phyloP scores from a whole-genome alignment of 2,113 vertebrate species.

The Nannobrachium achirus region DNA sequence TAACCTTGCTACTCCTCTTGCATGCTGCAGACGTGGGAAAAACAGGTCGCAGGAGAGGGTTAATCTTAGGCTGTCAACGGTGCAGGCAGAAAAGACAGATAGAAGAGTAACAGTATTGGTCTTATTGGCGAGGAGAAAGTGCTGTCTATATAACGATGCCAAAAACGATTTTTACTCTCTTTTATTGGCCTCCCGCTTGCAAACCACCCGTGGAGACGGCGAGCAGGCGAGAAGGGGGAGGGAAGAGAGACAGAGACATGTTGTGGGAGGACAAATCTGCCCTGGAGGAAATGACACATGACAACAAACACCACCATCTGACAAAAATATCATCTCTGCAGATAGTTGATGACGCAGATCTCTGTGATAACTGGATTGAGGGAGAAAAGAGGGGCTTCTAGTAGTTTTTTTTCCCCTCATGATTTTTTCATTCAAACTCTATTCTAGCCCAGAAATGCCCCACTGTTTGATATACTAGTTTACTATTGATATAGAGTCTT shows the following conservation, averaged over 20 bases:
- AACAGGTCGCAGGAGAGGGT: neutral
- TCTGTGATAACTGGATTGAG: constrained; percentile 37
- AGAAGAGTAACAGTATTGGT: constrained; percentile 28
- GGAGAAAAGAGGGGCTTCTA: neutral
- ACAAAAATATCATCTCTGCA: constrained; percentile 53
- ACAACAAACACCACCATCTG: constrained; percentile 44
- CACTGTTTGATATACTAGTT: too few relatives aligned
- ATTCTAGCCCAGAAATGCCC: neutral
- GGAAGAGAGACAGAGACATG: constrained; percentile 7
- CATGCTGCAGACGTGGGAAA: neutral
- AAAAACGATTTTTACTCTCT: neutral
- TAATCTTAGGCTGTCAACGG: neutral
- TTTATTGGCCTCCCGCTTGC: neutral
- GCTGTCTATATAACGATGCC: constrained; percentile 10
- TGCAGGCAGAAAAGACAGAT: constrained; percentile 28
- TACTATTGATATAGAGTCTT: too few relatives aligned
- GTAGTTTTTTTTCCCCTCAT: neutral
- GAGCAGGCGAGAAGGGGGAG: neutral
- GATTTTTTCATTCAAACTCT: neutral
- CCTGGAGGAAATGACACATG: constrained; percentile 56
- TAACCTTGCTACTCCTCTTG: constrained; percentile 4
- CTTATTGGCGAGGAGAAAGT: constrained; percentile 14
- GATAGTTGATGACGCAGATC: constrained; percentile 58
- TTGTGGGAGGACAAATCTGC: constrained; percentile 27
- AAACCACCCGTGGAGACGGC: neutral